These are phyloP conservation scores for Caenorhabditis wallacei DNA, from an alignment of 2,888 invertebrate species.

Conservation along the genomic window DNA sequence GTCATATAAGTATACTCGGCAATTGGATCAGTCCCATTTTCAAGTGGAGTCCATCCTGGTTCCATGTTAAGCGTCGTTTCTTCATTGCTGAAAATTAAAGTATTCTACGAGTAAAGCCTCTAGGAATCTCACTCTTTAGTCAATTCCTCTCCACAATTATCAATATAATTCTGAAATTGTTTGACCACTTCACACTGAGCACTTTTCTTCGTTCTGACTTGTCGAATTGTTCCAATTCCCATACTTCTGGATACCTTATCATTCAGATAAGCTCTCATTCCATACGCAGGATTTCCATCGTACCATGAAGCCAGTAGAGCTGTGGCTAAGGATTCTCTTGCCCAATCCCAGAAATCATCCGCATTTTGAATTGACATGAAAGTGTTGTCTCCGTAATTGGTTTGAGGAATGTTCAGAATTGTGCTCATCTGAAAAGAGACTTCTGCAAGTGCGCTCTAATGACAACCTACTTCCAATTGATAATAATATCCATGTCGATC, in stretches of 20 bases:
- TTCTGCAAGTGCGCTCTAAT: neutral
- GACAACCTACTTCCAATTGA: conserved; percentile 47
- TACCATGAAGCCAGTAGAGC: conserved; percentile 85
- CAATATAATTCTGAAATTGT: conserved; percentile 54
- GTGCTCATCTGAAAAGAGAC: conserved; percentile 52
- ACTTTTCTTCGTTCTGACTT: conserved; percentile 84
- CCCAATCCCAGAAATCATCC: conserved; percentile 74
- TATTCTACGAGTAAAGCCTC: neutral
- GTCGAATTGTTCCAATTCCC: conserved; percentile 85
- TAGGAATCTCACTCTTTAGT: conserved; percentile 21
- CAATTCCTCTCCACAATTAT: conserved; percentile 62
- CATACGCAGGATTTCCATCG: conserved; percentile 85
- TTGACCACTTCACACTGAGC: conserved; percentile 57
- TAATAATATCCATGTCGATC: conserved; percentile 73
- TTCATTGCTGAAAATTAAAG: conserved; percentile 45
- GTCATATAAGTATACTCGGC: conserved; percentile 68
- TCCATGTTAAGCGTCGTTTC: conserved; percentile 57
- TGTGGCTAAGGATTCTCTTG: conserved; percentile 68
- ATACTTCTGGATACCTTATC: conserved; percentile 85
- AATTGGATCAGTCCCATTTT: conserved; percentile 37
- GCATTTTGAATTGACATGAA: conserved; percentile 69
- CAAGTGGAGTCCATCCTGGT: conserved; percentile 51
- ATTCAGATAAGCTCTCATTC: conserved; percentile 85
- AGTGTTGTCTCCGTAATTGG: conserved; percentile 50
- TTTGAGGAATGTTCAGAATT: conserved; percentile 47